These are phyloP conservation scores for Sebastes itinus DNA, from an alignment of 2,797 vertebrate species.

Conservation along the genomic window DNA sequence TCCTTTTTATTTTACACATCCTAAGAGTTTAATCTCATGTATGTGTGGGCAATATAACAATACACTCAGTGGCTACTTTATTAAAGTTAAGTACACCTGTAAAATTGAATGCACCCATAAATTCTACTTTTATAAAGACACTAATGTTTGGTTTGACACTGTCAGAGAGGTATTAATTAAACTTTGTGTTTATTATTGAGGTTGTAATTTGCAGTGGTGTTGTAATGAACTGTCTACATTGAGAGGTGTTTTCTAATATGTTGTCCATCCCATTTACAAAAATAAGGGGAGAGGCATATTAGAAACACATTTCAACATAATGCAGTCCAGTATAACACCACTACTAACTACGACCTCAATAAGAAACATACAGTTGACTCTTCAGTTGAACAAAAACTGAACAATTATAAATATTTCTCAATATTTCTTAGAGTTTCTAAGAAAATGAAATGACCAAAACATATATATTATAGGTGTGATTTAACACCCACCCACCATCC, in stretches of 20 bases:
- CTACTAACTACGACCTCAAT: neutral
- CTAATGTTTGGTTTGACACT: neutral
- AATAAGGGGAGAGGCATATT: neutral
- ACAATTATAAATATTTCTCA: neutral
- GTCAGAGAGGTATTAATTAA: neutral
- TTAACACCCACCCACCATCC: neutral
- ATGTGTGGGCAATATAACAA: neutral
- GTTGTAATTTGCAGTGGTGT: neutral
- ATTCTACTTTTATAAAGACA: neutral
- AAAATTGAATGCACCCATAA: too few species aligned
- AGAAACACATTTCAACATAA: neutral
- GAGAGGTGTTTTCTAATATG: neutral
- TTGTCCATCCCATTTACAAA: neutral
- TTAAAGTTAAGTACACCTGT: neutral
- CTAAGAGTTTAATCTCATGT: neutral
- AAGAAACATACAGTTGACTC: neutral
- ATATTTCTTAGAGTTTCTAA: neutral
- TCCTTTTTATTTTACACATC: neutral
- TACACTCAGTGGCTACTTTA: neutral
- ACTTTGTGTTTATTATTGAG: neutral
- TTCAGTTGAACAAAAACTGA: too few species aligned
- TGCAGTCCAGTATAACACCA: neutral
- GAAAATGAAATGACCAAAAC: neutral
- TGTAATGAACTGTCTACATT: rapidly evolving
- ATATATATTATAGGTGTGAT: neutral